These are phyloP conservation scores for Pseudotriccus pelzelni DNA, from an alignment of 2,797 vertebrate genomes.

Conservation along the genomic window DNA sequence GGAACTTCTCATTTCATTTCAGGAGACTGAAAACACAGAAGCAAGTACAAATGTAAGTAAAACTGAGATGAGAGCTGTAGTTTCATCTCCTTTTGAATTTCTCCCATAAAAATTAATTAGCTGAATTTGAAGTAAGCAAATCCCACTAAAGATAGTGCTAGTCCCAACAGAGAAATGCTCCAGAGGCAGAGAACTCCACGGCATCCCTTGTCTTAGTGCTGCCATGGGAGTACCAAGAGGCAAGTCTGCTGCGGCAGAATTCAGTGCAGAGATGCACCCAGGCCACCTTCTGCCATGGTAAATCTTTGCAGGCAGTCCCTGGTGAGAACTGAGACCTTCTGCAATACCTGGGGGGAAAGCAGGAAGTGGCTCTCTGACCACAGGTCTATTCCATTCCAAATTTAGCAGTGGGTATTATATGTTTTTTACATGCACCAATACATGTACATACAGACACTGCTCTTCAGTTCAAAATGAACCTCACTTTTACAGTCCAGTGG, in stretches of 20 bases:
- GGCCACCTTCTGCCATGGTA: not conserved
- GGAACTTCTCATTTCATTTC: not conserved
- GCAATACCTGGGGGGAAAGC: not conserved
- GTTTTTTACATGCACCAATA: not conserved
- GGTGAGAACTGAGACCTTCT: not conserved
- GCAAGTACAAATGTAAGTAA: not conserved
- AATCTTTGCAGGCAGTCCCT: not conserved
- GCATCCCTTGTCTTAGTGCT: not conserved
- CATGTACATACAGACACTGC: not conserved
- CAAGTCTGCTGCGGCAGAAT: not conserved
- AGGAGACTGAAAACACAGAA: not conserved
- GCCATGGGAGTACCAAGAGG: not conserved
- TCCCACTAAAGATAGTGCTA: not conserved
- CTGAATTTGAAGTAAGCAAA: conserved; percentile 4
- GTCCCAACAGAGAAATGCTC: conserved; percentile 12
- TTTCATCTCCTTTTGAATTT: not conserved
- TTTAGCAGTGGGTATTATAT: not conserved
- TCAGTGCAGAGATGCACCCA: accelerated
- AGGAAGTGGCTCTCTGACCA: accelerated
- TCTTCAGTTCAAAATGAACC: not conserved
- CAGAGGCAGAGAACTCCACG: not conserved
- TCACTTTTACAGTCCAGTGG: not conserved
- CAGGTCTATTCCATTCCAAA: not conserved
- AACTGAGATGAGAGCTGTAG: not conserved
- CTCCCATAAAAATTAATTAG: conserved; percentile 34